These are phyloP conservation scores for Diadumene lineata DNA, from an alignment of 92 coral and sea anemone species.

Conservation along the genomic window DNA sequence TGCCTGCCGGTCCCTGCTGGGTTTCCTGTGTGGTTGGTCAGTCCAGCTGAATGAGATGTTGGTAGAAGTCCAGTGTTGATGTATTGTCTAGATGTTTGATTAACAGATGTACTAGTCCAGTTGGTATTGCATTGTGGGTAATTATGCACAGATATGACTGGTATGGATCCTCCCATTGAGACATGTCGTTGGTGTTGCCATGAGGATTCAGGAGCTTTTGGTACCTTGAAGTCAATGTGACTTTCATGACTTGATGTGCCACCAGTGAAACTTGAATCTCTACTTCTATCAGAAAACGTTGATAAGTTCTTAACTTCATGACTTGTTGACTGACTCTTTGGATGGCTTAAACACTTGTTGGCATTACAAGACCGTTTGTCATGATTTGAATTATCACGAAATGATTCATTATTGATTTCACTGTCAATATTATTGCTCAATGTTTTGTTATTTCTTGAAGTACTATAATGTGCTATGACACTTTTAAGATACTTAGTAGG, in stretches of 20 bases:
- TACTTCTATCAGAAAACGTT: too few relatives aligned
- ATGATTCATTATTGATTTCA: neutral
- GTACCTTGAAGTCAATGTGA: neutral
- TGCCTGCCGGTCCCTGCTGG: neutral
- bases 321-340: neutral
- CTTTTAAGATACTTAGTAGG: too few relatives aligned
- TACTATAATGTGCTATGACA: too few relatives aligned
- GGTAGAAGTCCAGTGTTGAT: neutral
- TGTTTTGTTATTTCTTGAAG: too few relatives aligned
- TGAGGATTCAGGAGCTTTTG: neutral
- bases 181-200: neutral
- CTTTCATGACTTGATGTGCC: neutral
- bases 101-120: neutral
- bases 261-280: neutral
- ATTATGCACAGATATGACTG: neutral
- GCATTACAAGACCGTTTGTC: neutral
- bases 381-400: too few relatives aligned
- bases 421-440: too few relatives aligned
- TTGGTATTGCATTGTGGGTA: neutral
- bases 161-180: constrained; percentile 16
- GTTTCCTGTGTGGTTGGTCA: neutral
- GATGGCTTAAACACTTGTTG: neutral
- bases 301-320: neutral
- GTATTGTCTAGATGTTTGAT: neutral
- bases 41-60: neutral